These are phyloP conservation scores for Drosophila chauvacae DNA, from an alignment of 1,140 invertebrate species.

Conservation along the genomic window DNA sequence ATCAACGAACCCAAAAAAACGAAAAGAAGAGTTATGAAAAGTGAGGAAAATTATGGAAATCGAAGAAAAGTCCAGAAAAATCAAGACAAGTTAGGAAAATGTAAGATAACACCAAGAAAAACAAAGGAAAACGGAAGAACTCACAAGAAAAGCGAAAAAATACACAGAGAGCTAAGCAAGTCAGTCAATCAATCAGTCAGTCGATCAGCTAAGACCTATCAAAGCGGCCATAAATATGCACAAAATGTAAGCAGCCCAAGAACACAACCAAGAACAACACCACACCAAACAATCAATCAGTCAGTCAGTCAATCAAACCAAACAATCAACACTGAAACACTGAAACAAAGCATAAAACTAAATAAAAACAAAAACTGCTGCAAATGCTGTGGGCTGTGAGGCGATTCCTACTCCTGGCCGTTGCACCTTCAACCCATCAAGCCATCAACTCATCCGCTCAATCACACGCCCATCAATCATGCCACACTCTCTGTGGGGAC, in stretches of 20 bases:
- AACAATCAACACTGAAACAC: constrained; percentile 48
- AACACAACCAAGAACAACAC: constrained; percentile 29
- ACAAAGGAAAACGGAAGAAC: background rate
- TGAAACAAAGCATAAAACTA: constrained; percentile 1
- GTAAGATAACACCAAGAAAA: background rate
- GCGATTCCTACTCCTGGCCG: constrained; percentile 61
- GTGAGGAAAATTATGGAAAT: background rate
- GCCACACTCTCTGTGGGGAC: constrained; percentile 32
- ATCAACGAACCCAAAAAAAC: constrained; percentile 4
- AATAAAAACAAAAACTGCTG: constrained; percentile 29
- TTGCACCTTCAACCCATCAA: constrained; percentile 62
- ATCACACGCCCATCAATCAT: constrained; percentile 20
- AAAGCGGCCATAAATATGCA: constrained; percentile 51
- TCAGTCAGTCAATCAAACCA: constrained; percentile 30
- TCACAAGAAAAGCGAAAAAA: constrained; percentile 5
- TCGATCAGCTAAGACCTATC: constrained; percentile 22
- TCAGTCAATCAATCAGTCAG: constrained; percentile 1
- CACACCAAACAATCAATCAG: constrained; percentile 45
- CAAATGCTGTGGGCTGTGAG: constrained; percentile 59
- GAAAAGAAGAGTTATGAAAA: no score
- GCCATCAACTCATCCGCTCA: constrained; percentile 17
- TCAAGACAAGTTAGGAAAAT: background rate
- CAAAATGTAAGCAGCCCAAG: constrained; percentile 58
- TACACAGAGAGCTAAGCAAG: background rate
- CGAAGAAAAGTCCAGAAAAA: background rate